Evolutionary conservation across 2,888 invertebrate genomes (phyloP).

Genomic region (Tetranychus piercei): DNA sequence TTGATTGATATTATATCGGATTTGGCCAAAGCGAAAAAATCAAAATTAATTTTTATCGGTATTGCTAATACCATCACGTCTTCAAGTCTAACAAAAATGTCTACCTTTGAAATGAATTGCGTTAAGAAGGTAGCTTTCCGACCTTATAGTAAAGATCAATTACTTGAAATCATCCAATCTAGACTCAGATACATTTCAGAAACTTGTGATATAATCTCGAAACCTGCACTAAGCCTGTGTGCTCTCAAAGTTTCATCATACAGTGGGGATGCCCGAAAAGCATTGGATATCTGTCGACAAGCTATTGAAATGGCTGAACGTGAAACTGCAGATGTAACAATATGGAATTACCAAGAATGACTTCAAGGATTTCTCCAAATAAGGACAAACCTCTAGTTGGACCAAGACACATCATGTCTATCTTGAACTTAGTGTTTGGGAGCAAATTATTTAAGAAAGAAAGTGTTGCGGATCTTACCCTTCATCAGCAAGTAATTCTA

Average conservation of each 20-base stretch:
- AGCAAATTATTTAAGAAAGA: constrained; percentile 43
- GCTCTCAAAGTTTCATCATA: constrained; percentile 83
- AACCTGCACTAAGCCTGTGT: constrained; percentile 67
- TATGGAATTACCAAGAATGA: constrained; percentile 24
- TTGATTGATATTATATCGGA: constrained; percentile 81
- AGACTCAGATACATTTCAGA: constrained; percentile 45
- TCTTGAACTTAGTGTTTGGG: constrained; percentile 69
- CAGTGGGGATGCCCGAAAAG: constrained; percentile 82
- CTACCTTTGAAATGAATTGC: constrained; percentile 44
- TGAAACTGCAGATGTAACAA: constrained; percentile 28
- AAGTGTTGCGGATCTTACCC: constrained; percentile 43
- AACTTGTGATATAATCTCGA: constrained; percentile 44
- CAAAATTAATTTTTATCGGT: constrained; percentile 61
- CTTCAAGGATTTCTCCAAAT: neutral
- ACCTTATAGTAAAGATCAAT: constrained; percentile 76
- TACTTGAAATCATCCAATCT: constrained; percentile 60
- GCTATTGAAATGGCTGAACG: constrained; percentile 61
- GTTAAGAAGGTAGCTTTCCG: constrained; percentile 52
- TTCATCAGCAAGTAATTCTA: constrained; percentile 77
- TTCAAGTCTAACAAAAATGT: constrained; percentile 73
- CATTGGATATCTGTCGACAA: constrained; percentile 74
- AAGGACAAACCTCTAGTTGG: constrained; percentile 41
- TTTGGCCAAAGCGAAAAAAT: constrained; percentile 56
- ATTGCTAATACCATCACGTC: constrained; percentile 59
- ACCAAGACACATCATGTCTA: constrained; percentile 54